Base-by-base conservation (phyloP, 2,888 invertebrate genomes). In the Chloroclystis v-ata region DNA sequence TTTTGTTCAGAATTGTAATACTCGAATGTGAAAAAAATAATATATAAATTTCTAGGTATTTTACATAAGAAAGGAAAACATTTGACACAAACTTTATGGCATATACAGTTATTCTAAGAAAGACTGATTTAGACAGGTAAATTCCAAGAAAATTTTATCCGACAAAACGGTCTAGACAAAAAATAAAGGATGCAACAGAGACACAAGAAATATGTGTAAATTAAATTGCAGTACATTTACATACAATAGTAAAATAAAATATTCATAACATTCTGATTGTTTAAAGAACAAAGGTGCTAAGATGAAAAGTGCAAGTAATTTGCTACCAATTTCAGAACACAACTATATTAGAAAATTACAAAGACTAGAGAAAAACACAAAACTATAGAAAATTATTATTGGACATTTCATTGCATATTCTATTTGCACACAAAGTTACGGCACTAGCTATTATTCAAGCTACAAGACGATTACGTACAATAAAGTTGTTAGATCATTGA, bases 391-490 rank as follows among this genome's bases (percentile, higher is more conserved):
- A 20, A 20, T 20, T 20, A 20, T 20, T 25, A 29, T 47, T 47
- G 45, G 61, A 58, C 50, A 60, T 52, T 60, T 67, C 59, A 60
- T 65, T 65, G 60, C 60, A 59, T 63, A 69, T 64, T 68, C 65
- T 66, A 72, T 79, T 80, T 71, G 78, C 75, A 80, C 72, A 73
- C 69, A 67, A 65, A 66, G 69, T 82, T 77, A 75, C 80, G 68
- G 72, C 74, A 81, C 65, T 60, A 60, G 51, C 63, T 63, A 78
- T 78, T 79, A 82, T 82, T 81, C 80, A 72, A 74, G 75, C 74
- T 62, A 69, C 72, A 71, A 72, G 71, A 68, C 72, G 66, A 78
- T 80, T 79, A 76, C 75, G 70, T 68, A 57, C 61, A 49, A 13
- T 54, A 47, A 60, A 65, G 62, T 69, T 66, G 52, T 58, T 61